These are phyloP conservation scores for Drosophila kurseongensis DNA, from an alignment of 1,140 invertebrate genomes.

Conservation along the genomic window DNA sequence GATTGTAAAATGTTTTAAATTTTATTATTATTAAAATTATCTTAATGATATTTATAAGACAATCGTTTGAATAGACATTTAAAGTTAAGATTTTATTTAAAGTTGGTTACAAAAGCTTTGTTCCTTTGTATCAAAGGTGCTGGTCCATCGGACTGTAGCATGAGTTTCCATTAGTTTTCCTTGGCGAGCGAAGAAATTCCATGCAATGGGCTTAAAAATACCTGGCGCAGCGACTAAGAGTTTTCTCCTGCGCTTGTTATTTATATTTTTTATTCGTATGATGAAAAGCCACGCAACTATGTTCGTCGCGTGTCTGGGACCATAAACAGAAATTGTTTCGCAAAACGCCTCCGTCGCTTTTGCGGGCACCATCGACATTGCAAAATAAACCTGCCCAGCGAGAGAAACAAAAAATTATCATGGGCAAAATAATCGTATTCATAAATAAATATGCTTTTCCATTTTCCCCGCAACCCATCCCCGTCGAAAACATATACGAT, in stretches of 20 bases:
- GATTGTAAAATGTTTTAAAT: no score
- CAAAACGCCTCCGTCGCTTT: constrained; percentile 79
- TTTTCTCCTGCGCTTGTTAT: constrained; percentile 40
- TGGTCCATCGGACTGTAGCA: constrained; percentile 36
- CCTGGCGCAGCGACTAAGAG: constrained; percentile 27
- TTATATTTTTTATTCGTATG: constrained; percentile 42
- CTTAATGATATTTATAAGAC: no score
- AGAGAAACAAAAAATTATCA: constrained; percentile 66
- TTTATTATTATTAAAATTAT: no score
- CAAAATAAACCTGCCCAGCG: constrained; percentile 52
- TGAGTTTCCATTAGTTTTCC: constrained; percentile 19
- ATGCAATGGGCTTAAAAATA: constrained; percentile 29
- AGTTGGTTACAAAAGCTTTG: background rate
- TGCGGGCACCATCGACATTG: constrained; percentile 58
- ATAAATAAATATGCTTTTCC: constrained; percentile 76
- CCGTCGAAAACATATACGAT: background rate
- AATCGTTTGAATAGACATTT: no score
- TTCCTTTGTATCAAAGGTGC: constrained; percentile 15
- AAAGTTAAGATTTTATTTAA: no score
- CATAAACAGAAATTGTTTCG: constrained; percentile 79
- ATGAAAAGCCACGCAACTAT: constrained; percentile 47
- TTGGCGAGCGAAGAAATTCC: constrained; percentile 4
- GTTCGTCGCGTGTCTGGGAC: constrained; percentile 70
- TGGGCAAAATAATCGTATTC: constrained; percentile 76
- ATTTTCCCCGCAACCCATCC: constrained; percentile 23